Percentiles rank a stretch among this genome's conserved stretches.
Conservation (phyloP, 2,888 invertebrate genomes). For the Alloplasta piceator region DNA sequence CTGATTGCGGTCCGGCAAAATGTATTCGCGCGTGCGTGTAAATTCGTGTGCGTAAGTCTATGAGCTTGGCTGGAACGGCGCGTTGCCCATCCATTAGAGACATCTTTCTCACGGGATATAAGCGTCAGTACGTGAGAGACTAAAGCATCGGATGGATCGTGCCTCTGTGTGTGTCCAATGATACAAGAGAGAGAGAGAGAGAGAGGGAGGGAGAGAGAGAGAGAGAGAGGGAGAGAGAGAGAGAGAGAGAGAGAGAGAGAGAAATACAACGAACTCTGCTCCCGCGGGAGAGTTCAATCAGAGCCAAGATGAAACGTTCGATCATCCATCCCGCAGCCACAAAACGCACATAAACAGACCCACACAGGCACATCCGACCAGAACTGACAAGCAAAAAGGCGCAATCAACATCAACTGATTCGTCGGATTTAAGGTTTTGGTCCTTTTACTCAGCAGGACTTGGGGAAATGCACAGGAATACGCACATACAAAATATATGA, state of each 20-base stretch:
- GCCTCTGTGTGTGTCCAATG: conserved; percentile 44
- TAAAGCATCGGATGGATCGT: conserved; percentile 48
- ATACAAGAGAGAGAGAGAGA: conserved; percentile 31
- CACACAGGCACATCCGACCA: conserved; percentile 1
- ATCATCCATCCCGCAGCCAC: conserved; percentile 64
- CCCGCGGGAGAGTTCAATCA: conserved; percentile 67
- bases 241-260: conserved; percentile 35
- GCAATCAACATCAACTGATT: background rate
- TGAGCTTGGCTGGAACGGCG: conserved; percentile 10
- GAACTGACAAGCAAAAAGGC: conserved; percentile 8
- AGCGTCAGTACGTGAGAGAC: conserved; percentile 60
- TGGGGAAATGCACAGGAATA: background rate
- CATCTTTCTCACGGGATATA: conserved; percentile 61
- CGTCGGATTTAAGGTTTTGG: too few relatives aligned
- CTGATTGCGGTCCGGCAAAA: conserved; percentile 69
- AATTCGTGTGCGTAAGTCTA: conserved; percentile 24
- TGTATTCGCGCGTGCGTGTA: background rate
- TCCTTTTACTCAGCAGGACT: too few relatives aligned
- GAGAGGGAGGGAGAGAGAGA: conserved; percentile 35
- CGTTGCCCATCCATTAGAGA: conserved; percentile 59
- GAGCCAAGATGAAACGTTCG: conserved; percentile 66
- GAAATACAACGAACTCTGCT: conserved; percentile 37
- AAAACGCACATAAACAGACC: background rate
- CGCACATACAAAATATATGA: conserved; percentile 20
- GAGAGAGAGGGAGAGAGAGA: conserved; percentile 9